A percentile compares a stretch with the other conserved stretches of the same genome.
phyloP scores from a whole-genome alignment of 2,888 invertebrate species.

The Eucriotettix oculatus region DNA sequence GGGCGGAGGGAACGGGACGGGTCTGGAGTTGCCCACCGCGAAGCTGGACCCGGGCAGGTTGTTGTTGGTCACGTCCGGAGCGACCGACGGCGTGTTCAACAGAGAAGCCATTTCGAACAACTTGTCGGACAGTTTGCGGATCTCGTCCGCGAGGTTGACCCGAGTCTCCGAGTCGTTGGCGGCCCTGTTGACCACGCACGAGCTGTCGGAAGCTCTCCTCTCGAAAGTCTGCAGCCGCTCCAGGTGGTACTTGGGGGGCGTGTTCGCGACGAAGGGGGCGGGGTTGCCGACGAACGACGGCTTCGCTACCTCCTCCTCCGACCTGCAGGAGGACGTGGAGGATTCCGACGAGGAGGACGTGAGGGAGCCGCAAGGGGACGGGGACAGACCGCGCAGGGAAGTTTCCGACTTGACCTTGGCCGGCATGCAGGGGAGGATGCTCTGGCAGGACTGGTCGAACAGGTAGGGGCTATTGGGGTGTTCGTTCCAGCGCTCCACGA shows the following conservation, averaged over 20 bases:
- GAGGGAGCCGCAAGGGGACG: slow-evolving; percentile 62
- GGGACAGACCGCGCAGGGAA: slow-evolving; percentile 50
- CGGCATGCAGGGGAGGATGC: slow-evolving; percentile 14
- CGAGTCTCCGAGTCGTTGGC: slow-evolving; percentile 22
- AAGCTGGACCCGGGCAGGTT: not conserved
- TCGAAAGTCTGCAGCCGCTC: slow-evolving; percentile 29
- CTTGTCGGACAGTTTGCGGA: slow-evolving; percentile 66
- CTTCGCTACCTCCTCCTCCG: slow-evolving; percentile 18
- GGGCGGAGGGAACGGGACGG: not conserved
- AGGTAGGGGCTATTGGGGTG: slow-evolving; percentile 77
- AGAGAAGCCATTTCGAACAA: slow-evolving; percentile 27
- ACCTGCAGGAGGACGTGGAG: not conserved
- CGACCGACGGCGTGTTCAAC: not conserved
- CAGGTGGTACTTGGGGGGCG: slow-evolving; percentile 7
- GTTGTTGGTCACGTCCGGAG: not conserved
- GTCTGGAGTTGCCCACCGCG: not conserved
- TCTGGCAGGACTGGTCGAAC: slow-evolving; percentile 41
- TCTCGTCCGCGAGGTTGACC: slow-evolving; percentile 54
- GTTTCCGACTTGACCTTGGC: slow-evolving; percentile 24
- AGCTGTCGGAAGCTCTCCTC: slow-evolving; percentile 63
- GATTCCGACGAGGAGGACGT: slow-evolving; percentile 33
- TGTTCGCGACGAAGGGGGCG: slow-evolving; percentile 5
- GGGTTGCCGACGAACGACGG: slow-evolving; percentile 7
- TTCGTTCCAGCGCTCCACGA: slow-evolving; percentile 78
- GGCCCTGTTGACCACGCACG: slow-evolving; percentile 29